Base-by-base conservation (phyloP, 2,113 vertebrate species). In the Sylvia atricapilla region DNA sequence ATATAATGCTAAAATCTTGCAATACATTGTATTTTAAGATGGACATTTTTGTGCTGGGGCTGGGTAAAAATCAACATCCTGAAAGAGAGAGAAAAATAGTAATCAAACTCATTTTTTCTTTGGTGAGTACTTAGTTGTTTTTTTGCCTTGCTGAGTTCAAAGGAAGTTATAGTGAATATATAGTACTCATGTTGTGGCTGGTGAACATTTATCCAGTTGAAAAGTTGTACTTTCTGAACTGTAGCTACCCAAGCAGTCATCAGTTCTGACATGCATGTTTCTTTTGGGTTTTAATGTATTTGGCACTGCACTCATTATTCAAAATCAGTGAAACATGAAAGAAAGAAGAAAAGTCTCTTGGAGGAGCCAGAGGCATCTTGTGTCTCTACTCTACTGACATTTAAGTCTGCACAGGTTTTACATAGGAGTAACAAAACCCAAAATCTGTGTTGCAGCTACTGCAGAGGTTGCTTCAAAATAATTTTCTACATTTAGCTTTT, bases 191-290 rank as follows among this genome's bases (percentile, higher is more conserved):
- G 25, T 87, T 95, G 50, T 80, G 41, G 47, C 74, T 92, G 83
- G 72, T 83, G 67, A 95, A 66, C 58, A 24, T 30, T 92, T 87
- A 84, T 83, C 46, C 76, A 33, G 44, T 81, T 84, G 88, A 84
- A 84, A 94, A 67, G 81, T 77, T 94, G 56, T 84, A 56, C 67
- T 93, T 93, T 80, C 63, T 91, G 82, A 90, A 62, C 84, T 0
- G 0, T 70, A 59, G 60, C 87, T 86, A 33, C 78, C 52, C 33
- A 8, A 69, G 63, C 80, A 89, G 84, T 94, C 84, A 91, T 94
- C 90, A 79, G 41, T 88, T 96, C 67, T 96, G 95, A 92, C 95
- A 92, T 44, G 87, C 86, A 66, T 96, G 90, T 96, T 97, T 76
- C 68, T 84, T 90, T 86, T 66, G 33, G 7, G 24, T 86, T 94